Base-by-base conservation (phyloP, 2,888 invertebrate species). In the Oscheius myriophilus region DNA sequence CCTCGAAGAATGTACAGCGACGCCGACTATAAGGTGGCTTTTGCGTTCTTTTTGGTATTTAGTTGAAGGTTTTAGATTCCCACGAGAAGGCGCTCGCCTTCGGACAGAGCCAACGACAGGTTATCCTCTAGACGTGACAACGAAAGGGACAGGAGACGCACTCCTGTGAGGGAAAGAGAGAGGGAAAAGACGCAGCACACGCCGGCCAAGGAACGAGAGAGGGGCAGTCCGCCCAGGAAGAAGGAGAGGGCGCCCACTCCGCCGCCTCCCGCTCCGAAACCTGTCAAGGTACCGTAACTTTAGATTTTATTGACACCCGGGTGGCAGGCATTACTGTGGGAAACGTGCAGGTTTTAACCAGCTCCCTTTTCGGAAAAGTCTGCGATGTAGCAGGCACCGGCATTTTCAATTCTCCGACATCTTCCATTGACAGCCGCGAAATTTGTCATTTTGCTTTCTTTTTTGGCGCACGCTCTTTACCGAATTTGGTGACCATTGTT, bases 181-280 rank as follows among this genome's bases (percentile, higher is more conserved):
- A 23, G 62, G 11, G 62, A 62, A 51, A 46, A 18, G 46, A 46
- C n/a, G 46, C 46, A 33, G 33, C 9, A 33, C 33, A 33, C 33
- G 33, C 33, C 33, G 33, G 33, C 33, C 33, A 33, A 33, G 33
- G 16, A 45, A 4, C 46, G 26, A 41, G 57, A 57, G 21, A 16
- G 43, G 2, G 49, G 33, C 11, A 41, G 65, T 41, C 41, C 55
- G 1, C 65, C 65, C 9, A 43, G 54, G 33, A 65, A 55, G 55
- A 65, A 65, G 45, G 41, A 33, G 21, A 65, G 55, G 46, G 57
- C 41, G 16, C 63, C 63, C 11, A 63, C 63, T 25, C 46, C 46
- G 53, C 55, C 54, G 14, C 57, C 65, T 45, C 65, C 65, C 12
- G 26, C 23, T 11, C 45, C 65, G 26, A 65, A 65, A 55, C 11